phyloP scores from a whole-genome alignment of 2,113 vertebrate species.

The Cavia aperea region DNA sequence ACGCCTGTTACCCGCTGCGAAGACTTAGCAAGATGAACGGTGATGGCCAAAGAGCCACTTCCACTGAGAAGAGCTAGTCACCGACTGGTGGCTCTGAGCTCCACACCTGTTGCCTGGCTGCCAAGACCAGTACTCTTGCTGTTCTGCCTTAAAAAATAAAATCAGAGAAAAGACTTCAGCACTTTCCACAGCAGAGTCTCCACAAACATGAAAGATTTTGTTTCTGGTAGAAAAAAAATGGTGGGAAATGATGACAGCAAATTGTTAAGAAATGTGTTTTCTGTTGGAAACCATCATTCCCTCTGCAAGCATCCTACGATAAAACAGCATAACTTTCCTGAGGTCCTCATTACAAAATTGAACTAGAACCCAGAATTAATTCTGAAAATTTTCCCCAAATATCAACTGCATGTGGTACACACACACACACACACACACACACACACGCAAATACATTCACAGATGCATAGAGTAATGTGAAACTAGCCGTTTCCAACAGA shows the following conservation, averaged over 20 bases:
- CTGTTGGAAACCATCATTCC: constrained; percentile 22
- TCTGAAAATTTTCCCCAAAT: constrained; percentile 20
- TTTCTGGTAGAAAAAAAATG: constrained; percentile 1
- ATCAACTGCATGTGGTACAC: neutral
- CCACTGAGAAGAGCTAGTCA: neutral
- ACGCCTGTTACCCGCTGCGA: neutral
- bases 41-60: neutral
- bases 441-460: neutral
- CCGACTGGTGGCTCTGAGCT: neutral
- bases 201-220: neutral
- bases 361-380: constrained; percentile 38
- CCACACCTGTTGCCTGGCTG: neutral
- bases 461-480: neutral
- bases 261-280: constrained; percentile 37
- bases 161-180: neutral
- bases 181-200: neutral
- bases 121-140: neutral
- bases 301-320: constrained; percentile 13
- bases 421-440: neutral
- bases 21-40: neutral
- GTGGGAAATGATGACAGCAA: neutral
- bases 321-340: neutral
- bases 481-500: neutral
- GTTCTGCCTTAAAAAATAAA: neutral
- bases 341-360: constrained; percentile 5